A percentile compares a stretch with the other conserved stretches of the same genome.
Conservation (phyloP, 2,888 invertebrate genomes). For the Tachina grossa region DNA sequence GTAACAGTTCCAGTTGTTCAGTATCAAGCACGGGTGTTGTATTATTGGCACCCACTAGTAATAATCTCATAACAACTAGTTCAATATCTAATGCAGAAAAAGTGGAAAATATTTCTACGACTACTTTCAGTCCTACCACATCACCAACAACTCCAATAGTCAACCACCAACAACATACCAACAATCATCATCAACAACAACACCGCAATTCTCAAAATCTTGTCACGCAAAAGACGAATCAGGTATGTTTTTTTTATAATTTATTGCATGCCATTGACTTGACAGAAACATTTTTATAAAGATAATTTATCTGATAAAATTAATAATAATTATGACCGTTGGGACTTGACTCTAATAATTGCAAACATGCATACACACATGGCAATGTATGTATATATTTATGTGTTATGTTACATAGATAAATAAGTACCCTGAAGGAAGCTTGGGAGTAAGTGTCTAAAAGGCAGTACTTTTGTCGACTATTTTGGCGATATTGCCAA, state of each 20-base stretch:
- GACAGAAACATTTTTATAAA: background rate
- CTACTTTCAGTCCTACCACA: conserved; percentile 55
- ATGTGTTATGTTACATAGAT: no score
- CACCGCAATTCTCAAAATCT: conserved; percentile 71
- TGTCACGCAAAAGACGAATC: conserved; percentile 74
- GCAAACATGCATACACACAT: background rate
- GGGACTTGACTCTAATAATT: conserved; percentile 23
- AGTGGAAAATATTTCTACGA: conserved; percentile 32
- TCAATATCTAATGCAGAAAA: conserved; percentile 23
- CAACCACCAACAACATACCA: conserved; percentile 64
- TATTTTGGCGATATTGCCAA: no score
- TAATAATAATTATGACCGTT: conserved; percentile 31
- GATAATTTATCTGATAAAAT: conserved; percentile 23
- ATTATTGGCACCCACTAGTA: conserved; percentile 32
- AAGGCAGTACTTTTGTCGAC: no score
- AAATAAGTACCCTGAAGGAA: no score
- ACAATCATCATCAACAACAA: conserved; percentile 68
- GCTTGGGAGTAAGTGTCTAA: no score
- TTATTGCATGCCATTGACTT: conserved; percentile 21
- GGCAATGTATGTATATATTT: no score
- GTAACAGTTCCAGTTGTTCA: conserved; percentile 33
- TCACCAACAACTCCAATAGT: conserved; percentile 70
- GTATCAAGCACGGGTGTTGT: background rate
- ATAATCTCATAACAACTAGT: conserved; percentile 35
- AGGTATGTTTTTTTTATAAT: conserved; percentile 63